Evolutionary conservation across 1,140 invertebrate species (phyloP).

Genomic region (Caerostris extrusa): DNA sequence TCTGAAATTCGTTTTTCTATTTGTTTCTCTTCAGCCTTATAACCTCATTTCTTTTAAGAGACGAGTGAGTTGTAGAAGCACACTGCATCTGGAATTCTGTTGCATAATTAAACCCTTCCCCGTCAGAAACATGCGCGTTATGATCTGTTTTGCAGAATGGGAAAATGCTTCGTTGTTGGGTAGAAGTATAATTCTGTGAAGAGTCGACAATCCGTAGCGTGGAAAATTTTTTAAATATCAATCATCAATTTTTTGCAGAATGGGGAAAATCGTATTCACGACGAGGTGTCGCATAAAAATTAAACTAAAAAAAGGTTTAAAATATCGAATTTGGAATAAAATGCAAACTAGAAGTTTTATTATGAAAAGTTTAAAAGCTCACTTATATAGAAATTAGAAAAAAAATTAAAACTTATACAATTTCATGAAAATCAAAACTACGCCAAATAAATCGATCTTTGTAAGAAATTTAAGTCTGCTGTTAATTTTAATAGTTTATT

Average conservation of each 20-base stretch:
- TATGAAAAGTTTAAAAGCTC: neutral
- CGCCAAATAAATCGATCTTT: too few relatives aligned
- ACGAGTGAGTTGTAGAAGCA: neutral
- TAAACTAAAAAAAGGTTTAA: too few relatives aligned
- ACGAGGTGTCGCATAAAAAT: too few relatives aligned
- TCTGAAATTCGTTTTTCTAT: neutral
- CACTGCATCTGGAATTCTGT: neutral
- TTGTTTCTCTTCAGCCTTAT: neutral
- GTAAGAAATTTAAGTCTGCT: too few relatives aligned
- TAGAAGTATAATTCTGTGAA: neutral
- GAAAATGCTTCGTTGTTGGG: neutral
- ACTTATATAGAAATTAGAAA: too few relatives aligned
- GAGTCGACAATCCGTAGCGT: neutral
- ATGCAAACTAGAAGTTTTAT: neutral
- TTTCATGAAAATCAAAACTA: too few relatives aligned
- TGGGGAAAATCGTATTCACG: too few relatives aligned
- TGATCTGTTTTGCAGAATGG: neutral
- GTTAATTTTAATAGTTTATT: too few relatives aligned
- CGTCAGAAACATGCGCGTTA: neutral
- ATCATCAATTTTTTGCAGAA: too few relatives aligned
- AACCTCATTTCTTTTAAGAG: neutral
- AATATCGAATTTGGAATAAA: neutral
- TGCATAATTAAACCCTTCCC: neutral
- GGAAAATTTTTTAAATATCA: neutral
- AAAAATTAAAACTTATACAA: too few relatives aligned